Percentiles rank a stretch among this genome's conserved stretches.
Conservation (phyloP, 2,113 vertebrate genomes). For the Grallaria varia region DNA sequence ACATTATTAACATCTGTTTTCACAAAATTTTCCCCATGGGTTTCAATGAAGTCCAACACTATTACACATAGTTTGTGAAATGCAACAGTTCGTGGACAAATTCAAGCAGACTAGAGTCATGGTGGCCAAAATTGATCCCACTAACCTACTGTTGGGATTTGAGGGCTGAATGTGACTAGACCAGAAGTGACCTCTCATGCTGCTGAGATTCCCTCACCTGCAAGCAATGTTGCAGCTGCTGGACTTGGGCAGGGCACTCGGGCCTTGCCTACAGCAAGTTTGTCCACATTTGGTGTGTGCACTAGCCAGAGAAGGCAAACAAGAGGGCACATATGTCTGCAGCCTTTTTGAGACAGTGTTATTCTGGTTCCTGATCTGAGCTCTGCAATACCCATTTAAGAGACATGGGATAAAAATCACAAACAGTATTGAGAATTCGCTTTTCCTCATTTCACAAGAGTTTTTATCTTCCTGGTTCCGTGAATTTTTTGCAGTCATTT, state of each 20-base stretch:
- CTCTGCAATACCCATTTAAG: not conserved
- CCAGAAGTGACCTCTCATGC: not conserved
- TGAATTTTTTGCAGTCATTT: not conserved
- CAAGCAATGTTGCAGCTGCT: not conserved
- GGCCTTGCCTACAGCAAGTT: not conserved
- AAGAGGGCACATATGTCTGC: accelerated
- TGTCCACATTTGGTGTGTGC: not conserved
- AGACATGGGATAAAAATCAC: not conserved
- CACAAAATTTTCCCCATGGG: not conserved
- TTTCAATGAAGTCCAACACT: not conserved
- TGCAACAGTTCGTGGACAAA: not conserved
- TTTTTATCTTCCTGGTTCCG: not conserved
- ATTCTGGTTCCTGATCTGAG: not conserved
- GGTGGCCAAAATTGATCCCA: accelerated
- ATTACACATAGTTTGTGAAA: not conserved
- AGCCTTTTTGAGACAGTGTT: not conserved
- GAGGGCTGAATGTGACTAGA: not conserved
- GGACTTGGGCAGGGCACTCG: not conserved
- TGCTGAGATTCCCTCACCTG: not conserved
- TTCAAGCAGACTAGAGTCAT: not conserved
- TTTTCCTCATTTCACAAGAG: not conserved
- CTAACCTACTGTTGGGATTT: not conserved
- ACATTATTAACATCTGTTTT: not conserved
- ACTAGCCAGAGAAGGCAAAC: not conserved
- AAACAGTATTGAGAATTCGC: not conserved